Evolutionary conservation across 2,797 vertebrate species (phyloP).

Genomic region (Allobates femoralis): DNA sequence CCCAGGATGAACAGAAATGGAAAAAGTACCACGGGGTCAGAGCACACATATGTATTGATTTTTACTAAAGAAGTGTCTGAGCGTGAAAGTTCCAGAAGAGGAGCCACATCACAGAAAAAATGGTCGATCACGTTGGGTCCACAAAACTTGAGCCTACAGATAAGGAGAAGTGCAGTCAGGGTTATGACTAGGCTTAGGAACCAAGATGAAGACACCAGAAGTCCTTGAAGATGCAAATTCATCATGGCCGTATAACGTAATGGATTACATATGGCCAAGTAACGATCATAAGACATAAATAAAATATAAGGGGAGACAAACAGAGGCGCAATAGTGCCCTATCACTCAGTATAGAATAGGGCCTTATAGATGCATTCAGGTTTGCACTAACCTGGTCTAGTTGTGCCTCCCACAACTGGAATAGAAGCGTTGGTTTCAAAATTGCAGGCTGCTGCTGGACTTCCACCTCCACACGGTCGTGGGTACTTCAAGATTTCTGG

Average conservation of each 20-base stretch:
- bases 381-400: no score
- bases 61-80: slow-evolving; percentile 23
- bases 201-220: slow-evolving; percentile 21
- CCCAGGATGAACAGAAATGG: slow-evolving; percentile 33
- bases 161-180: not conserved
- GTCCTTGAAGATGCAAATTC: not conserved
- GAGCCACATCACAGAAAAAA: slow-evolving; percentile 47
- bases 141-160: slow-evolving; percentile 36
- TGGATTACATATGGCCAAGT: slow-evolving; percentile 44
- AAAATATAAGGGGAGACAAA: no score
- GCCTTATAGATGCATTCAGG: no score
- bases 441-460: no score
- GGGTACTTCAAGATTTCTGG: no score
- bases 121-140: slow-evolving; percentile 38
- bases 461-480: no score
- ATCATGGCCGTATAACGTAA: slow-evolving; percentile 29
- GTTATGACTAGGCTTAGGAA: slow-evolving; percentile 3
- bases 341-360: no score
- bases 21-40: slow-evolving; percentile 38
- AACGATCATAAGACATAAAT: slow-evolving; percentile 48
- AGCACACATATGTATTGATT: slow-evolving; percentile 38
- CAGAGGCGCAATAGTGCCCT: no score
- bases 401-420: no score
- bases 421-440: no score
- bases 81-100: slow-evolving; percentile 43